phyloP scores from a whole-genome alignment of 2,888 invertebrate genomes.

The Arenicola marina region DNA sequence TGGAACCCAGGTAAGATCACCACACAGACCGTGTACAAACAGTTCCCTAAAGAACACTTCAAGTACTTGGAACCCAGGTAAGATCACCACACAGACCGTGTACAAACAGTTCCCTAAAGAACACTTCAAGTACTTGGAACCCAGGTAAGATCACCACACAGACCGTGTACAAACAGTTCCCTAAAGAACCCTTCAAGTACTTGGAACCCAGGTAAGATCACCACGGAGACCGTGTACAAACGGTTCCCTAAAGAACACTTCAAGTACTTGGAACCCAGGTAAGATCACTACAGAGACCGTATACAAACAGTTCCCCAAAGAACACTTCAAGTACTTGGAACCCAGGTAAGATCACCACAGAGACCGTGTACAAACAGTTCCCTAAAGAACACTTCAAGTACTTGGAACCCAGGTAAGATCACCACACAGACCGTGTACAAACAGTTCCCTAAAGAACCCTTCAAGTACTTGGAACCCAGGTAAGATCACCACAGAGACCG shows the following conservation, averaged over 20 bases:
- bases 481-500: too few relatives aligned
- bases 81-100: too few relatives aligned
- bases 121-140: slow-evolving; percentile 93
- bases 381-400: slow-evolving; percentile 93
- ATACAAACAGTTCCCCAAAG: slow-evolving; percentile 89
- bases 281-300: too few relatives aligned
- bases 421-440: too few relatives aligned
- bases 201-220: slow-evolving; percentile 79
- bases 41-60: slow-evolving; percentile 92
- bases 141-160: too few relatives aligned
- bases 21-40: too few relatives aligned
- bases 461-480: slow-evolving; percentile 87
- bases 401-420: slow-evolving; percentile 78
- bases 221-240: too few relatives aligned
- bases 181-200: slow-evolving; percentile 92
- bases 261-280: slow-evolving; percentile 84
- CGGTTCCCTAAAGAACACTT: slow-evolving; percentile 95
- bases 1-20: slow-evolving; percentile 80
- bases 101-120: slow-evolving; percentile 91
- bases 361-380: too few relatives aligned
- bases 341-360: too few relatives aligned
- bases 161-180: too few relatives aligned
- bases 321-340: slow-evolving; percentile 93
- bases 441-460: slow-evolving; percentile 91
- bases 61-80: slow-evolving; percentile 83